phyloP scores from a whole-genome alignment of 2,113 vertebrate genomes.

The Prunella fulvescens region DNA sequence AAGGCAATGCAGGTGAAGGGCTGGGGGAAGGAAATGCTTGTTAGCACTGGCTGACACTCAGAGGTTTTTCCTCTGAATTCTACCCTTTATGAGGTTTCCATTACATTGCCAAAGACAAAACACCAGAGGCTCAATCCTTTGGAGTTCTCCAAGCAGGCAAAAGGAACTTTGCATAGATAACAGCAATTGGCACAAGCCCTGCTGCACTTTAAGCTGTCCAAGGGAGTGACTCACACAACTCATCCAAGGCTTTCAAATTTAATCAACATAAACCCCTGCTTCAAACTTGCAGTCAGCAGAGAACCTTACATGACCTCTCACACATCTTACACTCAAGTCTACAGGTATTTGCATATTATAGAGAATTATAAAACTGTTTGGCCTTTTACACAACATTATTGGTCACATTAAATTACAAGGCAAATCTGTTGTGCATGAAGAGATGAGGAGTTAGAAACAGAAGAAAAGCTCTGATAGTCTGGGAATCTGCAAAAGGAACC shows the following conservation, averaged over 20 bases:
- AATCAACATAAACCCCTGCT: background rate
- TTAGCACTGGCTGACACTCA: background rate
- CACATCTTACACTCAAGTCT: background rate
- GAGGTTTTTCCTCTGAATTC: background rate
- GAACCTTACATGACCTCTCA: background rate
- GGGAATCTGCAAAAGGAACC: background rate
- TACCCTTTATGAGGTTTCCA: background rate
- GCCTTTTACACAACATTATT: background rate
- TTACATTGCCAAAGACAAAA: background rate
- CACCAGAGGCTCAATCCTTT: background rate
- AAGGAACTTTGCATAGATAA: background rate
- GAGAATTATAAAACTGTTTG: background rate
- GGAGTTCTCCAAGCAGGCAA: background rate
- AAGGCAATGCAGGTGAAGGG: background rate
- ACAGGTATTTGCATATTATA: background rate
- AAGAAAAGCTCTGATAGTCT: background rate
- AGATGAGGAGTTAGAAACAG: background rate
- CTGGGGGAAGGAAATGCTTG: background rate
- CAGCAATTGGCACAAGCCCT: background rate
- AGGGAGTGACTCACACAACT: background rate
- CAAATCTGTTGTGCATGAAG: fast-evolving
- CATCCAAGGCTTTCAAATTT: background rate
- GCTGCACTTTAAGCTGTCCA: background rate
- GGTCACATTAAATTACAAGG: fast-evolving
- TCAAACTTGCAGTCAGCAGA: background rate